Evolutionary conservation across 2,113 vertebrate species (phyloP), one percentile per base, ranked within the genome.

Genomic region (Capricornis sumatraensis): DNA sequence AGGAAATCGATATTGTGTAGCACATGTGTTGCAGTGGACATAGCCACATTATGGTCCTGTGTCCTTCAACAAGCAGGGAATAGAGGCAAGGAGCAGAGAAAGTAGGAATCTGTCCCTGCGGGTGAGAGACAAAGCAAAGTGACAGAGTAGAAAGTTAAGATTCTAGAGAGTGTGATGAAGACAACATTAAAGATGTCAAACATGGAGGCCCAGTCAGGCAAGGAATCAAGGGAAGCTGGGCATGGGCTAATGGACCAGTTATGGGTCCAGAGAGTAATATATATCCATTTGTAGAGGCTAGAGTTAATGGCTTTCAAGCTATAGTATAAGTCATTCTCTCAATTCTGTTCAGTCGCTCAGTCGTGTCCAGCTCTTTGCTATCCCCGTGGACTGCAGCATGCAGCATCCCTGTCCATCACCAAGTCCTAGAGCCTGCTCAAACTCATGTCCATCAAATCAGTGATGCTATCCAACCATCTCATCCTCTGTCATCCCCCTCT

Each of bases 271-370:
- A 11, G 71, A 95, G 55, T 43, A 78, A 52, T 28, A 33, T 17
- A 83, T 67, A 58, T 60, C 64, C n/a, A 53, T 84, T 87, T 87
- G 84, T 25, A 89, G 60, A 93, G 52, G 55, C 28, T 58, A 40
- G 36, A 93, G 43, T 78, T 94, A 96, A 93, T 87, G 62, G 60
- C 45, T 96, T 94, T 91, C 60, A 55, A 82, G 30, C 25, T 47
- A 2, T 53, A 92, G 28, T 8, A 27, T 10, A 95, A 94, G 82
- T 40, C 76, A 87, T 79, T 89, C 67, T 71, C n/a, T 71, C 67
- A 12, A 0, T 40, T 71, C 19, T 23, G 19, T 71, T 40, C 67
- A 71, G 67, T 6, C 0, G 19, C 67, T 71, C 67, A 71, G n/a
- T 71, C 5, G 19, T 40, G 67, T 40, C n/a, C 67, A 71, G 2